Percentiles rank a stretch among this genome's conserved stretches.
These are phyloP conservation scores for Paragorgia papillata DNA, from an alignment of 92 coral and sea anemone genomes.

Conservation along the genomic window DNA sequence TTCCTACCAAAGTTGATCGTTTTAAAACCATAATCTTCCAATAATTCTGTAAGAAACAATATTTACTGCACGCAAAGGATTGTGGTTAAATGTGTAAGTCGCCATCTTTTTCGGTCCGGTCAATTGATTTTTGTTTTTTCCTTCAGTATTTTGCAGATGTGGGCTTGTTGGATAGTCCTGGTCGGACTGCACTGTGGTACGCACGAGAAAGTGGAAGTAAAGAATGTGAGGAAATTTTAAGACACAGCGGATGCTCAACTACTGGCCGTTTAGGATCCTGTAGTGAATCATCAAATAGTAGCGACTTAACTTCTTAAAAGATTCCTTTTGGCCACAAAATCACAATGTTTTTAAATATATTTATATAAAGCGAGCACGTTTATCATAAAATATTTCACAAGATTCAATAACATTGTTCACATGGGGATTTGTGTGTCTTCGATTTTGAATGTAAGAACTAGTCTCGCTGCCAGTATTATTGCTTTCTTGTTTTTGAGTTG, in stretches of 20 bases:
- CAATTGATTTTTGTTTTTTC: too few relatives aligned
- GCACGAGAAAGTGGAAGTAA: conserved; percentile 94
- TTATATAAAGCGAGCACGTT: neutral
- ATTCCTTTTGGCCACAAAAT: neutral
- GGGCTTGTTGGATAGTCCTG: conserved; percentile 72
- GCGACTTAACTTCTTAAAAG: conserved; percentile 24
- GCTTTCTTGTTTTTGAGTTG: conserved; percentile 5
- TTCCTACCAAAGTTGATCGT: too few relatives aligned
- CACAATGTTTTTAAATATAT: neutral
- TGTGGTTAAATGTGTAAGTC: too few relatives aligned
- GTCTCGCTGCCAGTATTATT: neutral
- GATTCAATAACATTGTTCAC: neutral
- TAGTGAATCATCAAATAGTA: conserved; percentile 34
- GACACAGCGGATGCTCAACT: conserved; percentile 75
- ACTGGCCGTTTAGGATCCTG: conserved; percentile 30
- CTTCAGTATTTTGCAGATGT: conserved; percentile 95
- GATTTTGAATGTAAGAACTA: neutral
- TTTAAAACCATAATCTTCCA: too few relatives aligned
- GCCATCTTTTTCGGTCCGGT: too few relatives aligned
- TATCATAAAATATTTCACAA: neutral
- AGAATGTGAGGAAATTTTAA: conserved; percentile 90
- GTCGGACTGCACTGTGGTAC: conserved; percentile 95
- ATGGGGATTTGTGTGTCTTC: neutral
- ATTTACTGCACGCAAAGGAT: too few relatives aligned
- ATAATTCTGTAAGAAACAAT: too few relatives aligned